Percentiles rank a stretch among this genome's conserved stretches.
Conservation (phyloP, 2,113 vertebrate genomes). For the Tichodroma muraria region DNA sequence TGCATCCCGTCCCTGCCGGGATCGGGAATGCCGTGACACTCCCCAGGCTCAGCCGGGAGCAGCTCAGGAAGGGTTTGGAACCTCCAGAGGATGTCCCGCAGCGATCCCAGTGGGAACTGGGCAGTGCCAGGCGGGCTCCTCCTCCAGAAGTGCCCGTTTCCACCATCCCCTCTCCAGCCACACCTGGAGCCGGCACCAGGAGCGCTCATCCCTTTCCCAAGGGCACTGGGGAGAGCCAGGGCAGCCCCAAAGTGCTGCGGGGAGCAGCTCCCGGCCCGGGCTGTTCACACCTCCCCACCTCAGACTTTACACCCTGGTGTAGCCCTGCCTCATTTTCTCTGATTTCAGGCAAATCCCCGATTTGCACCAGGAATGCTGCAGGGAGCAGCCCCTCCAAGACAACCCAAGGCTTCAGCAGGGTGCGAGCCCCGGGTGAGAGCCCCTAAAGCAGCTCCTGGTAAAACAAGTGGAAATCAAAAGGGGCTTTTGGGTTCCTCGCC, state of each 20-base stretch:
- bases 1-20: too few relatives aligned
- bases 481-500: not conserved
- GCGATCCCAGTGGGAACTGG: accelerated
- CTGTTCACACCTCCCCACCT: not conserved
- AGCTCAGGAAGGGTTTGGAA: not conserved
- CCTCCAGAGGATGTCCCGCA: too few relatives aligned
- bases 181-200: not conserved
- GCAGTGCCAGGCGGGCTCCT: not conserved
- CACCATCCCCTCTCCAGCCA: not conserved
- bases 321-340: accelerated
- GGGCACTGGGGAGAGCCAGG: accelerated
- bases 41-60: too few relatives aligned
- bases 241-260: not conserved
- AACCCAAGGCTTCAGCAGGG: accelerated
- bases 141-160: not conserved
- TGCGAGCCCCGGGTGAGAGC: too few relatives aligned
- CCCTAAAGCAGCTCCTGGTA: not conserved
- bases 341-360: too few relatives aligned
- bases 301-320: not conserved
- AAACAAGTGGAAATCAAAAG: not conserved
- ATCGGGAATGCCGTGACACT: too few relatives aligned
- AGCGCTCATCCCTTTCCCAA: accelerated
- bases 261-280: too few relatives aligned
- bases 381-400: not conserved
- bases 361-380: accelerated